A percentile compares a stretch with the other conserved stretches of the same genome.
phyloP scores from a whole-genome alignment of 2,888 invertebrate species.

The Crocallis elinguaria region DNA sequence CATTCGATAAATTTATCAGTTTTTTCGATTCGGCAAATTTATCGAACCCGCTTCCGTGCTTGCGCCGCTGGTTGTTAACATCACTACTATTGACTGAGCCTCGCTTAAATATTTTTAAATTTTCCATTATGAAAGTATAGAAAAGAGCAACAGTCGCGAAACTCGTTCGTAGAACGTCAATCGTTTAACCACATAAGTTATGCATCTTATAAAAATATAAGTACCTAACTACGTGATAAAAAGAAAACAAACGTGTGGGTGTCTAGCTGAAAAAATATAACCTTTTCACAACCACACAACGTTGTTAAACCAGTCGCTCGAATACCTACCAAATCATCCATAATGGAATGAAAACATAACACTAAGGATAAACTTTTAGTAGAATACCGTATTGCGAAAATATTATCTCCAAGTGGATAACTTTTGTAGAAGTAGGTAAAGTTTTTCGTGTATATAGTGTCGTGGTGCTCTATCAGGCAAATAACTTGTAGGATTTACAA shows the following conservation, averaged over 20 bases:
- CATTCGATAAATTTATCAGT: too few relatives aligned
- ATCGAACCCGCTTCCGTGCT: too few relatives aligned
- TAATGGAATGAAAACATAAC: constrained; percentile 72
- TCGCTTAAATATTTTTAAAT: too few relatives aligned
- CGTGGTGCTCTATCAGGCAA: background rate
- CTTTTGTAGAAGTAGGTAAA: constrained; percentile 5
- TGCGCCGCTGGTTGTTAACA: too few relatives aligned
- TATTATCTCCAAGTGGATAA: constrained; percentile 11
- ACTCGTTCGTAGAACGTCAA: too few relatives aligned
- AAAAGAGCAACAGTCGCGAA: too few relatives aligned
- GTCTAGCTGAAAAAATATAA: constrained; percentile 5
- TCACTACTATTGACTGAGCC: too few relatives aligned
- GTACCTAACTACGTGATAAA: constrained; percentile 25
- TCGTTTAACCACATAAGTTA: too few relatives aligned
- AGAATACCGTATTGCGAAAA: constrained; percentile 29
- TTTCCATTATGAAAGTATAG: too few relatives aligned
- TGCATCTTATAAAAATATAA: background rate
- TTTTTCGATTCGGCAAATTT: too few relatives aligned
- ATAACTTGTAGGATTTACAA: background rate
- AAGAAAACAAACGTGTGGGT: constrained; percentile 40
- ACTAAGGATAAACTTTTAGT: constrained; percentile 51
- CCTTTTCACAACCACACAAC: constrained; percentile 43
- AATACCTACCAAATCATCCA: constrained; percentile 57
- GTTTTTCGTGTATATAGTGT: background rate
- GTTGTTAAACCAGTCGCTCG: constrained; percentile 56